phyloP scores from a whole-genome alignment of 2,888 invertebrate genomes.

The Teinopalpus imperialis region DNA sequence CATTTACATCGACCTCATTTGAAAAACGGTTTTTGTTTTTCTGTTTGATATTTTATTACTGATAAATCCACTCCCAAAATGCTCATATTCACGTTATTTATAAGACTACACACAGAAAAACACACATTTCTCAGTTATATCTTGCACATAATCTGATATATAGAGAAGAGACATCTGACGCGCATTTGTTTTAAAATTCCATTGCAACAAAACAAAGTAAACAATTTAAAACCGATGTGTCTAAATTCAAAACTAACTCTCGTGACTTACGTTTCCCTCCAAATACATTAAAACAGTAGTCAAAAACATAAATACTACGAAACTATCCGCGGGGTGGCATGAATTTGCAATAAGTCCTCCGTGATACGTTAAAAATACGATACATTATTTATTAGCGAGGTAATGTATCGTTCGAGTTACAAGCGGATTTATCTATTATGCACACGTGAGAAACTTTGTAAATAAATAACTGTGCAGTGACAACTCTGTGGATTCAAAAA shows the following conservation, averaged over 20 bases:
- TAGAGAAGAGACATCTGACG: too few relatives aligned
- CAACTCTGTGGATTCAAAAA: constrained; percentile 29
- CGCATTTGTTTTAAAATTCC: constrained; percentile 7
- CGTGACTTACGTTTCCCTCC: constrained; percentile 21
- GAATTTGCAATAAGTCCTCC: constrained; percentile 31
- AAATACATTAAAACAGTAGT: constrained; percentile 24
- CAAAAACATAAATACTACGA: constrained; percentile 19
- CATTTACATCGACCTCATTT: too few relatives aligned
- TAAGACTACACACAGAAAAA: too few relatives aligned
- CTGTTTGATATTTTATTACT: too few relatives aligned
- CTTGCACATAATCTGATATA: too few relatives aligned
- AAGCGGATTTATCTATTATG: constrained; percentile 28
- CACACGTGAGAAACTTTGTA: constrained; percentile 27
- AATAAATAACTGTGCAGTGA: constrained; percentile 29
- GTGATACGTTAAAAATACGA: constrained; percentile 37
- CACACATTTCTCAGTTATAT: too few relatives aligned
- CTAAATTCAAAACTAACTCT: constrained; percentile 23
- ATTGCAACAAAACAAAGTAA: constrained; percentile 8
- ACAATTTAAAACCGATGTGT: constrained; percentile 9
- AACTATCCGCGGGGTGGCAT: constrained; percentile 29
- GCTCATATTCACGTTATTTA: too few relatives aligned
- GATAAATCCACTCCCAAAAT: too few relatives aligned
- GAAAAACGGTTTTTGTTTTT: too few relatives aligned
- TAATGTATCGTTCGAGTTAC: constrained; percentile 28
- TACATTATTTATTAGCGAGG: constrained; percentile 38